Percentiles rank a stretch among this genome's conserved stretches.
These are phyloP conservation scores for Petrocephalus sullivani DNA, from an alignment of 2,797 vertebrate genomes.

Conservation along the genomic window DNA sequence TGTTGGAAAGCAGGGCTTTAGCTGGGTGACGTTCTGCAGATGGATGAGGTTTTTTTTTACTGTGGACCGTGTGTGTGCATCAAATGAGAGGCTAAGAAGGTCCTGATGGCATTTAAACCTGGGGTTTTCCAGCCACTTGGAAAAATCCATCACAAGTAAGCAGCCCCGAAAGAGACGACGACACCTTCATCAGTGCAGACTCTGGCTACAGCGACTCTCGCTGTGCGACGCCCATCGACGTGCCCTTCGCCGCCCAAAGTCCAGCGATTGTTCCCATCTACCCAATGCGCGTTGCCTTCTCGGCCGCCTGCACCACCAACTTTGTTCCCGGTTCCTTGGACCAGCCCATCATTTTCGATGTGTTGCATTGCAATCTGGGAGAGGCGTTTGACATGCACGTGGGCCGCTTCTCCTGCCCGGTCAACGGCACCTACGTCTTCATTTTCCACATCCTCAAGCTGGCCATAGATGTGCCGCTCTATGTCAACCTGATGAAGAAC, in stretches of 20 bases:
- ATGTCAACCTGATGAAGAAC: constrained; percentile 95
- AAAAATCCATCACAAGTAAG: constrained; percentile 89
- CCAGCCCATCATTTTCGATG: constrained; percentile 91
- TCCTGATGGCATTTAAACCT: constrained; percentile 16
- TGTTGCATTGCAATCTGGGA: constrained; percentile 86
- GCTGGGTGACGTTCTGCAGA: neutral
- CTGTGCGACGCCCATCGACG: constrained; percentile 72
- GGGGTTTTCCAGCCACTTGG: constrained; percentile 67
- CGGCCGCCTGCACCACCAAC: constrained; percentile 87
- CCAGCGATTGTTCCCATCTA: constrained; percentile 77
- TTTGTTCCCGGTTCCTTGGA: constrained; percentile 90
- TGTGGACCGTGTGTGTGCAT: neutral
- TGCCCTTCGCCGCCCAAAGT: constrained; percentile 70
- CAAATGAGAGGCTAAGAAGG: neutral
- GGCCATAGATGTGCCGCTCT: constrained; percentile 88
- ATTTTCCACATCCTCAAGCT: constrained; percentile 97
- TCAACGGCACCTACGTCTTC: constrained; percentile 89
- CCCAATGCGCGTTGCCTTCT: constrained; percentile 90
- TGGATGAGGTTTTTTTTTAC: neutral
- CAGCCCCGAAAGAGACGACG: constrained; percentile 81
- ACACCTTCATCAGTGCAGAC: constrained; percentile 73
- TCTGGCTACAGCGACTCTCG: constrained; percentile 83
- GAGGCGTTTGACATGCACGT: constrained; percentile 84
- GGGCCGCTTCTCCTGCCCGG: constrained; percentile 86
- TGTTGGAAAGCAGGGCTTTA: neutral